Evolutionary conservation across 2,113 vertebrate genomes (phyloP).

Genomic region (Carettochelys insculpta): DNA sequence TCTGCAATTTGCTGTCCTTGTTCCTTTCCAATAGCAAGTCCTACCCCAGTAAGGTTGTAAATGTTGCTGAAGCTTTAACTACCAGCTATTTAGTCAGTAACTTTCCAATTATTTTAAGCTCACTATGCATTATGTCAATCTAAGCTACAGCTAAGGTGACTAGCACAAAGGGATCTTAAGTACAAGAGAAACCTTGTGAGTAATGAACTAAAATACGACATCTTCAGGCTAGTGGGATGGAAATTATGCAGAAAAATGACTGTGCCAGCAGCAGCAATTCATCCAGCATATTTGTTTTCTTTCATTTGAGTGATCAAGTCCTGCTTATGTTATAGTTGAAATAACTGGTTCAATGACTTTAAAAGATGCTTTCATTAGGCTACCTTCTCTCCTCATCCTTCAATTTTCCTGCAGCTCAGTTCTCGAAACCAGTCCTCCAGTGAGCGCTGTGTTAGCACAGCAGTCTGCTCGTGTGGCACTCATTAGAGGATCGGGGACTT

Average conservation of each 20-base stretch:
- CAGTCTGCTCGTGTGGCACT: background rate
- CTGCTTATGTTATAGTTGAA: background rate
- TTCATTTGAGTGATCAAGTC: background rate
- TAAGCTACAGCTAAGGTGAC: background rate
- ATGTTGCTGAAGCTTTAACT: background rate
- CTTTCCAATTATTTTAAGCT: background rate
- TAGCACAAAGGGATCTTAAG: background rate
- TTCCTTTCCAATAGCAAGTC: accelerated
- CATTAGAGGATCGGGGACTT: background rate
- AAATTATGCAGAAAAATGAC: background rate
- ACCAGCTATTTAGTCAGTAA: accelerated
- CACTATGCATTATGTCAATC: accelerated
- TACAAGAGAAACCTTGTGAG: background rate
- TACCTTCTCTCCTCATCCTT: background rate
- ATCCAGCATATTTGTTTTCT: background rate
- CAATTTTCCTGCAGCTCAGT: background rate
- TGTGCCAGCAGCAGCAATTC: background rate
- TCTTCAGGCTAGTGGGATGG: background rate
- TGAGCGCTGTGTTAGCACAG: background rate
- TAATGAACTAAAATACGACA: background rate
- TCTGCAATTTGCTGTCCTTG: background rate
- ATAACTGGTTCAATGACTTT: background rate
- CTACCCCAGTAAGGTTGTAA: background rate
- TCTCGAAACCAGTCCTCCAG: background rate
- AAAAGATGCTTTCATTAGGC: background rate